Percentiles rank a stretch among this genome's conserved stretches.
These are phyloP conservation scores for Philotrypesis tridentata DNA, from an alignment of 1,140 invertebrate species.

Conservation along the genomic window DNA sequence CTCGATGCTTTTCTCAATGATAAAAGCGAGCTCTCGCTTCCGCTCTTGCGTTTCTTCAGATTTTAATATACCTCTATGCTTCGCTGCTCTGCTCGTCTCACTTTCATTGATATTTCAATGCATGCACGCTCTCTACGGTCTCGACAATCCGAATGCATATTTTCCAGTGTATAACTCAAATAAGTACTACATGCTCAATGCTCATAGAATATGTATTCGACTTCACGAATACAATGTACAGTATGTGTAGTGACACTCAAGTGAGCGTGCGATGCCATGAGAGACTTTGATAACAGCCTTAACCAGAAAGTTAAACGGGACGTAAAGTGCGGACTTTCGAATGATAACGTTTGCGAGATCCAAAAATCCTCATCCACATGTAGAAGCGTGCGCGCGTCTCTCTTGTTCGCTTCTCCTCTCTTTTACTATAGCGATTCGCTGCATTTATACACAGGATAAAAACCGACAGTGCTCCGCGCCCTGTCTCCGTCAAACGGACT, in stretches of 20 bases:
- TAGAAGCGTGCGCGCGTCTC: not conserved
- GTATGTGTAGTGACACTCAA: too few relatives aligned
- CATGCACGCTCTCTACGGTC: too few relatives aligned
- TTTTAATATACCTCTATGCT: not conserved
- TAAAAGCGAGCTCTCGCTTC: slow-evolving; percentile 15
- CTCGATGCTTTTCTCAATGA: not conserved
- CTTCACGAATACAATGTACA: too few relatives aligned
- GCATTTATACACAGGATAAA: slow-evolving; percentile 28
- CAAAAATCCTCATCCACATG: not conserved
- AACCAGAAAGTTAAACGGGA: not conserved
- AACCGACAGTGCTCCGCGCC: slow-evolving; percentile 5
- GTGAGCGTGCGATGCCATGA: not conserved
- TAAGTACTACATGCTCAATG: too few relatives aligned
- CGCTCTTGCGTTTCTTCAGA: not conserved
- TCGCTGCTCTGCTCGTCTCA: not conserved
- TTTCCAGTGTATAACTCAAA: too few relatives aligned
- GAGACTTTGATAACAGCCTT: not conserved
- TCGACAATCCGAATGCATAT: too few relatives aligned
- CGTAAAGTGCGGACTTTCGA: not conserved
- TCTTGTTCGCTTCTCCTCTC: not conserved
- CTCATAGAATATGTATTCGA: too few relatives aligned
- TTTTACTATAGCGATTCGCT: not conserved
- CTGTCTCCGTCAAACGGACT: not conserved
- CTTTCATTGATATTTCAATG: too few relatives aligned
- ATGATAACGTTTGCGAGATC: not conserved